These are phyloP conservation scores for Eulemur mongoz DNA, from an alignment of 2,797 vertebrate genomes.

Conservation along the genomic window DNA sequence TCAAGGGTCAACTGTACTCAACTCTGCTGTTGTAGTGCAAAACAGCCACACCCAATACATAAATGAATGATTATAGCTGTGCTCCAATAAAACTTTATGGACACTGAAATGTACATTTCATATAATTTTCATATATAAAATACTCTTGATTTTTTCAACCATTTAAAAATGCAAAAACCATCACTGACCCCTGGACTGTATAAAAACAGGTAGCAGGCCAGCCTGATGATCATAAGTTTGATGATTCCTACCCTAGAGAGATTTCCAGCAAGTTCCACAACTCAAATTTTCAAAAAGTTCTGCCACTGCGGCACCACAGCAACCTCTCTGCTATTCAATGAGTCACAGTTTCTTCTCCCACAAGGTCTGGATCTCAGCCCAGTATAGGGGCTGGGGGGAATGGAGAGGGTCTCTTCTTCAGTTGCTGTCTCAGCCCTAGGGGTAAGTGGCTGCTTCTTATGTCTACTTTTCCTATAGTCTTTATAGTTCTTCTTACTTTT, in stretches of 20 bases:
- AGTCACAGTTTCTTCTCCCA: background rate
- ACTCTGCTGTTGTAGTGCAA: background rate
- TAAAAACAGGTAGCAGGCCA: background rate
- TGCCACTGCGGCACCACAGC: background rate
- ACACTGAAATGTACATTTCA: background rate
- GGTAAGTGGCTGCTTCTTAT: too few relatives aligned
- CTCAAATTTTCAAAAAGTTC: background rate
- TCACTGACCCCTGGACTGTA: background rate
- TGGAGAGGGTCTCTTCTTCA: background rate
- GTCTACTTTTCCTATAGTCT: background rate
- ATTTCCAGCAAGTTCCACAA: background rate
- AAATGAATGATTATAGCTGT: background rate
- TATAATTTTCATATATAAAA: background rate
- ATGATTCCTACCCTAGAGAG: background rate
- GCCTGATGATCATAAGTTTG: background rate
- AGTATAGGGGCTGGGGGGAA: background rate
- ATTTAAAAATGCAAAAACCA: background rate
- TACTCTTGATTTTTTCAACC: background rate
- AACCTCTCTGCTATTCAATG: background rate
- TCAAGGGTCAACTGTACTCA: background rate
- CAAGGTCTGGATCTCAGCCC: background rate
- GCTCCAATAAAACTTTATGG: background rate
- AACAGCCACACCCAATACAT: background rate
- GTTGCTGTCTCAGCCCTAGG: background rate
- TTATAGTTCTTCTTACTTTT: background rate